These are phyloP conservation scores for Penelope pileata DNA, from an alignment of 2,113 vertebrate genomes.

Conservation along the genomic window DNA sequence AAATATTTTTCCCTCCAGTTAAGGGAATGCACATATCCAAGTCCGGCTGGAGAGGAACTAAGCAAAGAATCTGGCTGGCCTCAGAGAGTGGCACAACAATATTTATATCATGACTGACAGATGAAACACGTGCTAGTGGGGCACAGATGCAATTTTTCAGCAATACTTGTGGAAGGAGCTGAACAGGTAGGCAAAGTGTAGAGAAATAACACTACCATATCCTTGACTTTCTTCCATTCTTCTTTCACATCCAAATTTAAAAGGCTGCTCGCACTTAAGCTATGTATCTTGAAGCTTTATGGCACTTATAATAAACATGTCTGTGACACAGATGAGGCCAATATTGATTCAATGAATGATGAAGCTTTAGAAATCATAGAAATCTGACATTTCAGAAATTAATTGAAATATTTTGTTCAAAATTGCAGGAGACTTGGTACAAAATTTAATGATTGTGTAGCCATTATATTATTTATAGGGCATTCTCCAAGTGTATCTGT, in stretches of 20 bases:
- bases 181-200: not conserved
- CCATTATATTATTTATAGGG: not conserved
- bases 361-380: not conserved
- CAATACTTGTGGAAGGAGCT: not conserved
- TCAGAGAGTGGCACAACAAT: not conserved
- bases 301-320: not conserved
- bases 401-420: not conserved
- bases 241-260: not conserved
- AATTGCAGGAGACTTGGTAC: not conserved
- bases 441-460: not conserved
- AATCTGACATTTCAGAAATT: not conserved
- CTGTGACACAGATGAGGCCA: not conserved
- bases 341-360: not conserved
- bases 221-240: not conserved
- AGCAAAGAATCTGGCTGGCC: not conserved
- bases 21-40: not conserved
- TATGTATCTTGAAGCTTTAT: not conserved
- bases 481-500: not conserved
- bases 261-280: not conserved
- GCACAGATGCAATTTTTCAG: not conserved
- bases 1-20: not conserved
- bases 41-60: not conserved
- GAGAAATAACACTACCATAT: not conserved
- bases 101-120: not conserved
- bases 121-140: not conserved